phyloP scores from a whole-genome alignment of 2,888 invertebrate genomes.

The Mantis religiosa region DNA sequence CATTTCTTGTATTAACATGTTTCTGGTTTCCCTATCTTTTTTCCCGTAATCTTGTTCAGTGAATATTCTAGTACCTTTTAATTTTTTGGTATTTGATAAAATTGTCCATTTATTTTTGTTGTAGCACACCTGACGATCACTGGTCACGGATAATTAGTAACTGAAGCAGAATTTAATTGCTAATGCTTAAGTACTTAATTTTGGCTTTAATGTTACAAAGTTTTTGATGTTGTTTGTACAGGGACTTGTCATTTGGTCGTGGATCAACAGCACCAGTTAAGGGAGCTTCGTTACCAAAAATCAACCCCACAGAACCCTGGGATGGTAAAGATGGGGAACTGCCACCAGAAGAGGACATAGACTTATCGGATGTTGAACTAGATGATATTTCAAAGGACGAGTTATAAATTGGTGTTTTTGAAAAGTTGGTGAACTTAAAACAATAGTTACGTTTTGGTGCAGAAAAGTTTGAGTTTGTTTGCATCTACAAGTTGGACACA shows the following conservation, averaged over 20 bases:
- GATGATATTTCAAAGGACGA: conserved; percentile 44
- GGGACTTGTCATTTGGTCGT: conserved; percentile 88
- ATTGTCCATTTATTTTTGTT: too few relatives aligned
- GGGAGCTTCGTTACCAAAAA: conserved; percentile 74
- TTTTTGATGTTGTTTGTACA: conserved; percentile 41
- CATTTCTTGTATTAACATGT: too few relatives aligned
- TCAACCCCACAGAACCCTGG: conserved; percentile 71
- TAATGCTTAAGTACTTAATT: too few relatives aligned
- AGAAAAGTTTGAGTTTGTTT: not conserved
- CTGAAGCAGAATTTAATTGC: too few relatives aligned
- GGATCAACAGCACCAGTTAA: conserved; percentile 86
- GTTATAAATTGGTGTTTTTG: conserved; percentile 8
- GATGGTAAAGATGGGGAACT: conserved; percentile 91
- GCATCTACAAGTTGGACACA: too few relatives aligned
- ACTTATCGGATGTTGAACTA: conserved; percentile 83
- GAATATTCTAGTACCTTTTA: too few relatives aligned
- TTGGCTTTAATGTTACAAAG: too few relatives aligned
- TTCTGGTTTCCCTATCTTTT: too few relatives aligned
- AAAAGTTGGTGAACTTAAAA: not conserved
- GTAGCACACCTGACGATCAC: too few relatives aligned
- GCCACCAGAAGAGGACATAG: conserved; percentile 83
- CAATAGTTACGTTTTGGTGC: not conserved
- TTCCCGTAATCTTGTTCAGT: too few relatives aligned
- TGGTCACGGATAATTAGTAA: too few relatives aligned
- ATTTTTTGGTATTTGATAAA: too few relatives aligned